Evolutionary conservation across 2,797 vertebrate genomes (phyloP).

Genomic region (Xenopus petersii): DNA sequence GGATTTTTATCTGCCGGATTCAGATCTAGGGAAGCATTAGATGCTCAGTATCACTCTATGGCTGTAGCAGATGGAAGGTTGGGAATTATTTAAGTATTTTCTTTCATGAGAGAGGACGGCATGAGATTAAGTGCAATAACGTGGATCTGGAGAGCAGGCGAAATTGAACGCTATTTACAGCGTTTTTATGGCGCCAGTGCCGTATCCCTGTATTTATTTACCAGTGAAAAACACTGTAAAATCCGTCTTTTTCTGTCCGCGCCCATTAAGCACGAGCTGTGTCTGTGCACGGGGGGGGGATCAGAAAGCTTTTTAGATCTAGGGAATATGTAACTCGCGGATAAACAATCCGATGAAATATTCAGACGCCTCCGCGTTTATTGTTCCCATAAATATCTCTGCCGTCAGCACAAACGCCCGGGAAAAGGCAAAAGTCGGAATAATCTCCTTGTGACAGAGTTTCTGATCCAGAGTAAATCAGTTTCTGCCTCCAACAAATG

Average conservation of each 20-base stretch:
- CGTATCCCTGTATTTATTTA: neutral
- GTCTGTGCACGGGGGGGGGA: too few relatives aligned
- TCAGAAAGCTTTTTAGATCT: neutral
- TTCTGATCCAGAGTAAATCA: too few relatives aligned
- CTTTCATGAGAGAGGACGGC: too few relatives aligned
- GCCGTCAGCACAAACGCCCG: constrained; percentile 1
- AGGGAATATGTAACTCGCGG: neutral
- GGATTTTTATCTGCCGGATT: too few relatives aligned
- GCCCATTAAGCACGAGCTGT: neutral
- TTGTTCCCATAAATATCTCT: constrained; percentile 16
- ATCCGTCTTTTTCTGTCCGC: neutral
- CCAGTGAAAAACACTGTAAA: constrained; percentile 1
- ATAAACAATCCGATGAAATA: constrained; percentile 20
- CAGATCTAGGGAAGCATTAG: neutral
- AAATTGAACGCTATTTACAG: constrained; percentile 2
- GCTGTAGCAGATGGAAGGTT: too few relatives aligned
- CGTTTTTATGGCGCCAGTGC: constrained; percentile 1
- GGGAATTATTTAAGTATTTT: too few relatives aligned
- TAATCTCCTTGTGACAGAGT: too few relatives aligned
- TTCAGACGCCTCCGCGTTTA: constrained; percentile 16
- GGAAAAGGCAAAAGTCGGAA: too few relatives aligned
- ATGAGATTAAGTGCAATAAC: too few relatives aligned
- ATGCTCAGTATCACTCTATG: too few relatives aligned
- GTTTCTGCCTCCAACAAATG: too few relatives aligned
- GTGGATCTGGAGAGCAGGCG: too few relatives aligned